Base-by-base conservation (phyloP, 2,113 vertebrate species). In the Eptatretus burgeri region DNA sequence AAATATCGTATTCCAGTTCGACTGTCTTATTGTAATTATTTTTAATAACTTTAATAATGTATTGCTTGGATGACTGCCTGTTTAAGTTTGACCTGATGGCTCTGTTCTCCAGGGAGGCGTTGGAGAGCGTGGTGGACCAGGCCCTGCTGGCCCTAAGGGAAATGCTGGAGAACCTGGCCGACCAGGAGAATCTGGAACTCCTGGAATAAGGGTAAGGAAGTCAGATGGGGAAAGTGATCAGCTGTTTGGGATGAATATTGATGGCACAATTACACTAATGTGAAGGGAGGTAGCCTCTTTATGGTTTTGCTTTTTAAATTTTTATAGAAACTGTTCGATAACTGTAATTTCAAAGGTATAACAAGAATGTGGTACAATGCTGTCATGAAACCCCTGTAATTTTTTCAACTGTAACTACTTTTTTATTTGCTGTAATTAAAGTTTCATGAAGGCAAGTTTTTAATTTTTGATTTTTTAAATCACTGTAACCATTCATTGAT, bases 41-140 rank as follows among this genome's bases (percentile, higher is more conserved):
- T 41, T 41, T 5, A 41, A 41, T 41, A 41, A 41, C 27, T 41
- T 41, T 41, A 41, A 41, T 41, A 7, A 41, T 41, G 27, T 41
- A 41, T 41, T 41, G 27, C 27, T 41, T 41, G 27, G 27, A 41
- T 41, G 27, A 41, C 7, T 41, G 27, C 27, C 27, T 41, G 27
- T 7, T 41, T 41, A 41, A 41, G 27, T 41, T 41, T 41, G 27
- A 41, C 27, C 27, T 41, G 27, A 41, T 41, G 27, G 7, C 27
- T 41, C 27, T 41, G 27, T 60, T 20, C 56, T n/a, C n/a, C 56
- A 60, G 56, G 56, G 56, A n/a, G 56, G n/a, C 19, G 9, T 10
- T 60, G 56, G 56, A 20, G 56, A 60, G 56, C n/a, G n/a, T 60
- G 56, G 56, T n/a, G n/a, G n/a, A 17, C n/a, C n/a, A 60, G 56